phyloP scores from a whole-genome alignment of 2,113 vertebrate species.

The Colinus virginianus region DNA sequence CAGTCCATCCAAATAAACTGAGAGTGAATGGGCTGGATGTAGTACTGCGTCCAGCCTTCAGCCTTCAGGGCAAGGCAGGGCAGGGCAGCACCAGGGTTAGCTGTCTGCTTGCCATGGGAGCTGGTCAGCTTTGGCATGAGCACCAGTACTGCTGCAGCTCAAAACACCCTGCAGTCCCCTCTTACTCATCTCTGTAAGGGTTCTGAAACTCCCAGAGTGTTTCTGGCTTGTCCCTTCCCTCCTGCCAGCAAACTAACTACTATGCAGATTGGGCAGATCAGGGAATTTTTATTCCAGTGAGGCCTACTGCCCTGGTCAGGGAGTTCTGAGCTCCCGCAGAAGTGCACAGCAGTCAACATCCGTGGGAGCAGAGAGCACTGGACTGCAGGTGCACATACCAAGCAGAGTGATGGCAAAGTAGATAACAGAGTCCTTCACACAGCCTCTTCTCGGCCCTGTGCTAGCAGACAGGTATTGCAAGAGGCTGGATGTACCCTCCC shows the following conservation, averaged over 20 bases:
- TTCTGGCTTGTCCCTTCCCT: not conserved
- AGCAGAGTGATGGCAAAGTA: not conserved
- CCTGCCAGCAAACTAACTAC: not conserved
- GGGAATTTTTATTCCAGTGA: not conserved
- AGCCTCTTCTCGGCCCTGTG: not conserved
- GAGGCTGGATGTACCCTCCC: not conserved
- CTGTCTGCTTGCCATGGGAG: not conserved
- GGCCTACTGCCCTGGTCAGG: not conserved
- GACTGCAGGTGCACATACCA: not conserved
- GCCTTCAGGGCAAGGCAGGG: not conserved
- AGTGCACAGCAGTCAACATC: not conserved
- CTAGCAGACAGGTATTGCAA: not conserved
- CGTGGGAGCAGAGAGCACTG: not conserved
- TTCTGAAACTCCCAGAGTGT: not conserved
- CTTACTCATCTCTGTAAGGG: not conserved
- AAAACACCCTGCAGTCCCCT: not conserved
- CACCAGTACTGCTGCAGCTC: not conserved
- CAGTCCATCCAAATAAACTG: not conserved
- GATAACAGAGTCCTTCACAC: not conserved
- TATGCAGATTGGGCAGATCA: not conserved
- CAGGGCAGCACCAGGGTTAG: not conserved
- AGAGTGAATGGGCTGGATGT: not conserved
- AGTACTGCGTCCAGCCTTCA: accelerated
- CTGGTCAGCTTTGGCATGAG: not conserved
- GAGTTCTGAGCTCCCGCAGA: not conserved